Evolutionary conservation across 2,888 invertebrate species (phyloP).

Genomic region (Nezara viridula): DNA sequence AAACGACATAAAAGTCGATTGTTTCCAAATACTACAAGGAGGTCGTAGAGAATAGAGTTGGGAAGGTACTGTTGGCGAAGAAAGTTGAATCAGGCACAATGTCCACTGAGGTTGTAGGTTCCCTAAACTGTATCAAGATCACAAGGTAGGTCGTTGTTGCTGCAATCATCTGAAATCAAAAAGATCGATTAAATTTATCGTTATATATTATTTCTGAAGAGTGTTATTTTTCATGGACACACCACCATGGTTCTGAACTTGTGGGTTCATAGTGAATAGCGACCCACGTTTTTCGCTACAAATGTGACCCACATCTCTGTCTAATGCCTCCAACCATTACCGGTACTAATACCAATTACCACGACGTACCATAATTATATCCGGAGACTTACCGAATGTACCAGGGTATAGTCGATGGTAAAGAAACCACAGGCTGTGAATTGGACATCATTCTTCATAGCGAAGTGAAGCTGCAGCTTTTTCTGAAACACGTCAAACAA

Average conservation of each 20-base stretch:
- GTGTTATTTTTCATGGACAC: too few relatives aligned
- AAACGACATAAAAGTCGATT: not conserved
- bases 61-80: not conserved
- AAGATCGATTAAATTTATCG: too few relatives aligned
- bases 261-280: too few relatives aligned
- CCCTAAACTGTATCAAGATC: constrained; percentile 62
- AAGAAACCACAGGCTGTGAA: constrained; percentile 15
- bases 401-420: not conserved
- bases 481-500: not conserved
- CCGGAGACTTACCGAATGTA: not conserved
- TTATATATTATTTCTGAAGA: too few relatives aligned
- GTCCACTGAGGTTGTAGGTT: not conserved
- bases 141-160: constrained; percentile 62
- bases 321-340: too few relatives aligned
- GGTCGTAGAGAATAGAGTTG: not conserved
- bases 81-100: not conserved
- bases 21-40: not conserved
- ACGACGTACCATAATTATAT: too few relatives aligned
- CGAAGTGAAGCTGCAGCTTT: not conserved
- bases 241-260: too few relatives aligned
- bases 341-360: too few relatives aligned
- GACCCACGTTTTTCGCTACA: too few relatives aligned
- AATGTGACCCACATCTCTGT: too few relatives aligned
- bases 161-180: constrained; percentile 59
- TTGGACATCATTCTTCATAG: not conserved